phyloP scores from a whole-genome alignment of 2,888 invertebrate species.

The Oscheius sp. region DNA sequence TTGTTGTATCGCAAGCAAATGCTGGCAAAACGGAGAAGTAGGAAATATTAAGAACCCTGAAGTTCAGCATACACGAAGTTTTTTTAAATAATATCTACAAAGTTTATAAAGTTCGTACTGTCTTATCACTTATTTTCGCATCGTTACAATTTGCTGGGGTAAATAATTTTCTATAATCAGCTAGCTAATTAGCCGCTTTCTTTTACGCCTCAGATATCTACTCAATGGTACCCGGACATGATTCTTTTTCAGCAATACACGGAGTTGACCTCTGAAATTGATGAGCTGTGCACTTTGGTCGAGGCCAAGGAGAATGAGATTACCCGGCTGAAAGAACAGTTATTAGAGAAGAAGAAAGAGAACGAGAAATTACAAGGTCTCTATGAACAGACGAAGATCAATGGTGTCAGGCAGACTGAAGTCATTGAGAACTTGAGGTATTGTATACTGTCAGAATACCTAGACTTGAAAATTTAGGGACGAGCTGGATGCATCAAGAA shows the following conservation, averaged over 20 bases:
- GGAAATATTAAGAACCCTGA: no score
- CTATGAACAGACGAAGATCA: slow-evolving; percentile 44
- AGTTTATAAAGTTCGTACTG: no score
- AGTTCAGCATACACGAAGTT: no score
- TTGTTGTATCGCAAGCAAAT: no score
- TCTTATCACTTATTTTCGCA: no score
- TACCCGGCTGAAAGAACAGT: slow-evolving; percentile 43
- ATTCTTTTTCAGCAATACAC: slow-evolving; percentile 55
- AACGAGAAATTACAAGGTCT: slow-evolving; percentile 42
- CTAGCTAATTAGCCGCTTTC: no score
- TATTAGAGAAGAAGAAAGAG: slow-evolving; percentile 35
- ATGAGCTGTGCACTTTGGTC: slow-evolving; percentile 50
- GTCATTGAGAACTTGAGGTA: slow-evolving; percentile 52
- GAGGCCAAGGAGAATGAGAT: slow-evolving; percentile 50
- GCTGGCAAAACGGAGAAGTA: no score
- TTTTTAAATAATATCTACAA: no score
- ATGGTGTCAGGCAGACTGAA: slow-evolving; percentile 46
- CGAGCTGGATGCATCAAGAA: slow-evolving; percentile 41
- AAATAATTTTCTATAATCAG: no score
- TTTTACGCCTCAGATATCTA: background rate
- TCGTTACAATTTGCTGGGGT: no score
- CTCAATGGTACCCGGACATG: background rate
- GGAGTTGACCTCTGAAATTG: slow-evolving; percentile 53
- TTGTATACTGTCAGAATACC: background rate
- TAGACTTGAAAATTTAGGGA: slow-evolving; percentile 38